Evolutionary conservation across 2,797 vertebrate genomes (phyloP), one percentile per base, ranked within the genome.

Genomic region (Danio aesculapii): DNA sequence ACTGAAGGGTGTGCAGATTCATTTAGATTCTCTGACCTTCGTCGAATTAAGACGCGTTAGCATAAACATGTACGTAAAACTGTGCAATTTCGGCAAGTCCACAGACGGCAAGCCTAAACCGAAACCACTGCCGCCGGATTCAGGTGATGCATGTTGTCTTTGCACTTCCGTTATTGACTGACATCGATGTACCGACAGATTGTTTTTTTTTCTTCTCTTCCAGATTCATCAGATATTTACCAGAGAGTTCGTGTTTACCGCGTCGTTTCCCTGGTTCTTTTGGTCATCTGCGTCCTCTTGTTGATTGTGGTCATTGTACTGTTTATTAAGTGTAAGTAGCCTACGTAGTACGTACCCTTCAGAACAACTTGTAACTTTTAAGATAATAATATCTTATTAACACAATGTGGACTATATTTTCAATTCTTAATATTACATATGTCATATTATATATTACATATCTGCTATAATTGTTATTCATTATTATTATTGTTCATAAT

Each of bases 21-120:
- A 30, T 30, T 30, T 30, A 30, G 30, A 74, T 13, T 61, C 2
- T 8, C 13, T 12, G 52, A 6, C n/a, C 9, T 21, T 59, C 19
- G 8, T 61, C 19, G 50, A 21, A 74, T 4, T n/a, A 4, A 39
- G 9, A 10, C 43, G 41, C 11, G 13, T 16, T 39, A 21, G 8
- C 11, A 43, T 2, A 50, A 49, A 0, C 39, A 94, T 94, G 92
- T 93, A 94, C 14, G 88, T 94, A 17, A 92, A 92, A 89, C 90
- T 94, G 13, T 92, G 87, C 53, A 84, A 59, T 81, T 91, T 84
- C 64, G 71, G 62, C 8, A 79, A 87, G 69, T 84, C 73, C 5
- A 75, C 19, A 13, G 89, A 85, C 67, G 85, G 84, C 49, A 91
- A 90, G 10, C 84, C 83, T 19, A 7, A 53, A 47, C 21, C 61